Evolutionary conservation across 1,140 invertebrate genomes (phyloP), one percentile per base, ranked within the genome.

Genomic region (Aphis craccivora): DNA sequence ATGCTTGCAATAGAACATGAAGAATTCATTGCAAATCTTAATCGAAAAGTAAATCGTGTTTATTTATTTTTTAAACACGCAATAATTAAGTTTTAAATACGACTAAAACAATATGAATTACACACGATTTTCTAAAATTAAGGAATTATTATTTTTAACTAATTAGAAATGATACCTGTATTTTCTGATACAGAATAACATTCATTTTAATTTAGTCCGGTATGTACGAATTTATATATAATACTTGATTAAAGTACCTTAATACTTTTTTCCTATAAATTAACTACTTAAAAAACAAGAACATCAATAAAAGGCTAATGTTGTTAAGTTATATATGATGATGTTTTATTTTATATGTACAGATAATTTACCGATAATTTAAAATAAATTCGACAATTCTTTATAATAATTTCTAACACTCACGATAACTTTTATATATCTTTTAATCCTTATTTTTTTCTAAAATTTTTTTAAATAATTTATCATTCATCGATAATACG

Each of bases 11-110:
- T 93, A 22, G 95, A 95, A 91, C 95, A 95, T 83, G 95, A 95
- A 90, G 95, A 95, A 93, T 95, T 95, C 81, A 94, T 95, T 81
- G 94, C 95, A n/a, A 95, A 94, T 60, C 92, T 95, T 22, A 94
- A 94, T 83, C 93, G 95, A 90, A 94, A 94, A 94, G 95, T 94
- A 94, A 35, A 55, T 48, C 7, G 14, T n/a, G 43, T 87, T 51
- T 25, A 11, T 37, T n/a, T 22, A 48, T 35, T 51, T 48, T 37
- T n/a, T 25, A 11, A 30, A 3, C 8, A 8, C 7, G 20, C 45
- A 53, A 51, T 53, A 53, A 37, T 51, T 35, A 48, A 14, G 2
- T 48, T 35, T 48, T 23, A n/a, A 87, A 87, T n/a, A 48, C 48
- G 7, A 35, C 40, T 43, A 43, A 5, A 30, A 86, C 30, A 25